Evolutionary conservation across 2,888 invertebrate genomes (phyloP).

Genomic region (Ennomos fuscantarius): DNA sequence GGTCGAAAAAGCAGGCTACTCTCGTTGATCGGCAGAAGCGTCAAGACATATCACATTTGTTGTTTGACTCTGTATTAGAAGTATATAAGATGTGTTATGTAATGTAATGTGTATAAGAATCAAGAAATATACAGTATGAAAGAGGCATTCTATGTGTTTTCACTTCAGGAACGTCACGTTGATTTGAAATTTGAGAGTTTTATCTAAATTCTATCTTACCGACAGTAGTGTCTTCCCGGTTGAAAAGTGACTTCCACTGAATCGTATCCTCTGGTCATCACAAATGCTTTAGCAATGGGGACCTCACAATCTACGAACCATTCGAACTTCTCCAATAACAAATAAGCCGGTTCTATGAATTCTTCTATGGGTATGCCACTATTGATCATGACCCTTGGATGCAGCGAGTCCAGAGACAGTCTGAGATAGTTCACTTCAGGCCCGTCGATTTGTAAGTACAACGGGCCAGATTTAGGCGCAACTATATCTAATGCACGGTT

Average conservation of each 20-base stretch:
- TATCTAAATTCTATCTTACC: conserved; percentile 46
- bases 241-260: conserved; percentile 57
- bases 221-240: conserved; percentile 74
- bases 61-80: no score
- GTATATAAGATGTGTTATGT: no score
- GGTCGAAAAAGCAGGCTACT: no score
- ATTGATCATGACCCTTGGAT: conserved; percentile 67
- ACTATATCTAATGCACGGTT: conserved; percentile 55
- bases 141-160: no score
- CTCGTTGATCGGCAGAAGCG: no score
- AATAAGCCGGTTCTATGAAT: conserved; percentile 63
- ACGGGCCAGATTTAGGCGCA: conserved; percentile 63
- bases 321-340: conserved; percentile 68
- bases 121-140: no score
- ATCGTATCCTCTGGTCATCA: conserved; percentile 62
- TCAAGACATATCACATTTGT: no score
- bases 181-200: no score
- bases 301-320: conserved; percentile 66
- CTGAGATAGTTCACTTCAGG: conserved; percentile 58
- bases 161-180: no score
- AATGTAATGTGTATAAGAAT: no score
- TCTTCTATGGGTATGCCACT: conserved; percentile 57
- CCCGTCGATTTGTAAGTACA: conserved; percentile 74
- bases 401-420: conserved; percentile 60
- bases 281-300: conserved; percentile 56